Percentiles rank a stretch among this genome's conserved stretches.
Conservation (phyloP, 2,113 vertebrate genomes). For the human (Homo sapiens) region DNA sequence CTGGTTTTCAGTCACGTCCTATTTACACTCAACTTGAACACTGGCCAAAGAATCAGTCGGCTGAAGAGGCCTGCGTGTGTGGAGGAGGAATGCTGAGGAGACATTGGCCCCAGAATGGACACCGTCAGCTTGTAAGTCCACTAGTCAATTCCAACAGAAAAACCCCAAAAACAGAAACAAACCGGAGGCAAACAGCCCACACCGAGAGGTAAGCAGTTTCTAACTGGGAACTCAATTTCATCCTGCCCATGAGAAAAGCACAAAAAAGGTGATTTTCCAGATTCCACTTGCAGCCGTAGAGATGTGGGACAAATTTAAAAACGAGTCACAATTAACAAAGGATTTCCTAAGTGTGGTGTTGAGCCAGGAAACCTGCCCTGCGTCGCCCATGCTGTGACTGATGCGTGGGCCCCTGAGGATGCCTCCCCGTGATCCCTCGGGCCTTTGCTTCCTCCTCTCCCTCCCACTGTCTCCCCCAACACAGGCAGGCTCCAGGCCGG, state of each 20-base stretch:
- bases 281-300: background rate
- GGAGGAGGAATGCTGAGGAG: background rate
- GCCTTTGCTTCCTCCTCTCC: background rate
- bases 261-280: background rate
- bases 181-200: background rate
- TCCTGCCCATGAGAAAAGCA: background rate
- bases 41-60: background rate
- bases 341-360: background rate
- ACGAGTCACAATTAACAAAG: background rate
- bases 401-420: accelerated
- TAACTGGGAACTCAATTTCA: background rate
- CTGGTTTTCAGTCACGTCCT: background rate
- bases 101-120: background rate
- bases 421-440: accelerated
- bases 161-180: background rate
- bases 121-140: background rate
- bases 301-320: background rate
- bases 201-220: background rate
- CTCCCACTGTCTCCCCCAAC: background rate
- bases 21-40: background rate
- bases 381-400: accelerated
- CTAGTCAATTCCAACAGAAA: background rate
- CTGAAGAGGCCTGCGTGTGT: background rate
- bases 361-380: background rate
- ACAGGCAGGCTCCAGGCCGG: background rate